Evolutionary conservation across 2,113 vertebrate species (phyloP).

Genomic region (Carlito syrichta): DNA sequence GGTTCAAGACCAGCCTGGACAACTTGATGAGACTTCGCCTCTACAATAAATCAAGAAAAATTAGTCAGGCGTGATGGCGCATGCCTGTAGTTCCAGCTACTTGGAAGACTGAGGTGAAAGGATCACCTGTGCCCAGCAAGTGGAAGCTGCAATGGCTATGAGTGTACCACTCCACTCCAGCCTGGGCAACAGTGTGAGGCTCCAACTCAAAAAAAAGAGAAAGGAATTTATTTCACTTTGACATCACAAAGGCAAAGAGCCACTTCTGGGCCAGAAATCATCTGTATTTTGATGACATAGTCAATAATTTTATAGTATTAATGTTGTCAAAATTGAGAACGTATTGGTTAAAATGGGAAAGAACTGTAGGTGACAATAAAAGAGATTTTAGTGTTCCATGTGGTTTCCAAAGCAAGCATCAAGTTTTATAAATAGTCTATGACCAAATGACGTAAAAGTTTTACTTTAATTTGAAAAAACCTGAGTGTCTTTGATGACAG

Average conservation of each 20-base stretch:
- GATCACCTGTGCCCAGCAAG: no score
- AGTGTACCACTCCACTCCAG: no score
- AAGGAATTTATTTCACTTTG: no score
- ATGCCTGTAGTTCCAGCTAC: no score
- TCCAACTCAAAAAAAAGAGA: no score
- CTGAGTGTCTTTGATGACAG: neutral
- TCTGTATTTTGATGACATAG: neutral
- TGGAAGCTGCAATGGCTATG: no score
- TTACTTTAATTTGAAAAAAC: neutral
- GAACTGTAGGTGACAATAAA: neutral
- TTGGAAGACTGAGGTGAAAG: no score
- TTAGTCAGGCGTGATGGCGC: no score
- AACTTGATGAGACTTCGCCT: no score
- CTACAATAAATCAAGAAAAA: no score
- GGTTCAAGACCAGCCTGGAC: no score
- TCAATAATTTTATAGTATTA: neutral
- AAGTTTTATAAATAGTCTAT: neutral
- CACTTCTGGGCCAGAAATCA: neutral
- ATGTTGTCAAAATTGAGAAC: neutral
- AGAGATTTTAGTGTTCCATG: neutral
- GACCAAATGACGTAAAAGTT: neutral
- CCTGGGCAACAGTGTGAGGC: no score
- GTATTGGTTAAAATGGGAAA: neutral
- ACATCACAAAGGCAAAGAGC: neutral
- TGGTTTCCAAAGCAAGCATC: neutral